Percentiles rank a stretch among this genome's conserved stretches.
Conservation (phyloP, 2,113 vertebrate species). For the Esox niger region DNA sequence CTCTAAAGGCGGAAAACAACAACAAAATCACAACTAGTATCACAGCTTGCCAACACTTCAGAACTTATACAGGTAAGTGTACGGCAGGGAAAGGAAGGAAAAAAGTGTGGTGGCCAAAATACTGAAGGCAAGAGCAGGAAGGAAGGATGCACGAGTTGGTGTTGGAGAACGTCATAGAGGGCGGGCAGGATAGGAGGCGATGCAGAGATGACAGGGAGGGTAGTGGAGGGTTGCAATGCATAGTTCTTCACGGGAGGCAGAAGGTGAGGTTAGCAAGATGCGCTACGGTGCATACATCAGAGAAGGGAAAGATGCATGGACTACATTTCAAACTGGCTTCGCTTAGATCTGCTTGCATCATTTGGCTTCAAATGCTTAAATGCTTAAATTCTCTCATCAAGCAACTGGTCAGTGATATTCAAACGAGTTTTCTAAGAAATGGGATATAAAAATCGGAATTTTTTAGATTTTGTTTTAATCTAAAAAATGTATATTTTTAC, state of each 20-base stretch:
- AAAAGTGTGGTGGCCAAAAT: conserved; percentile 46
- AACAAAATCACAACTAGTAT: conserved; percentile 49
- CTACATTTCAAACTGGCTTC: conserved; percentile 78
- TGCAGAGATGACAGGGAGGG: conserved; percentile 60
- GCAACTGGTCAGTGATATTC: conserved; percentile 24
- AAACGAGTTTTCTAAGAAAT: neutral
- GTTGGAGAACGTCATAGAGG: conserved; percentile 61
- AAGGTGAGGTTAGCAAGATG: conserved; percentile 71
- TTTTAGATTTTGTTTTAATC: neutral
- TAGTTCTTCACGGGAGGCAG: conserved; percentile 65
- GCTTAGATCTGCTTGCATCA: conserved; percentile 35
- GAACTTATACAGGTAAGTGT: conserved; percentile 53
- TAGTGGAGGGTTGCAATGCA: conserved; percentile 66
- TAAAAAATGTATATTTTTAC: conserved; percentile 10
- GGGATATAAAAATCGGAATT: neutral
- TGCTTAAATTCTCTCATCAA: conserved; percentile 5
- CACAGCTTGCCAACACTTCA: conserved; percentile 69
- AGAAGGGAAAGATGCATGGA: conserved; percentile 69
- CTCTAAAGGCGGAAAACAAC: conserved; percentile 70
- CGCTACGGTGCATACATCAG: conserved; percentile 74
- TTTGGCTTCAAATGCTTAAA: conserved; percentile 22
- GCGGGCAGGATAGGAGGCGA: conserved; percentile 67
- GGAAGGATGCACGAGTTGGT: conserved; percentile 69
- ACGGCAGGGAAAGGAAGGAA: conserved; percentile 55
- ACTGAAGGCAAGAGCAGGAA: conserved; percentile 74